Percentiles rank a stretch among this genome's conserved stretches.
Evolutionary conservation across 2,797 vertebrate genomes (phyloP).

Genomic region (Paramormyrops hopkinsi): DNA sequence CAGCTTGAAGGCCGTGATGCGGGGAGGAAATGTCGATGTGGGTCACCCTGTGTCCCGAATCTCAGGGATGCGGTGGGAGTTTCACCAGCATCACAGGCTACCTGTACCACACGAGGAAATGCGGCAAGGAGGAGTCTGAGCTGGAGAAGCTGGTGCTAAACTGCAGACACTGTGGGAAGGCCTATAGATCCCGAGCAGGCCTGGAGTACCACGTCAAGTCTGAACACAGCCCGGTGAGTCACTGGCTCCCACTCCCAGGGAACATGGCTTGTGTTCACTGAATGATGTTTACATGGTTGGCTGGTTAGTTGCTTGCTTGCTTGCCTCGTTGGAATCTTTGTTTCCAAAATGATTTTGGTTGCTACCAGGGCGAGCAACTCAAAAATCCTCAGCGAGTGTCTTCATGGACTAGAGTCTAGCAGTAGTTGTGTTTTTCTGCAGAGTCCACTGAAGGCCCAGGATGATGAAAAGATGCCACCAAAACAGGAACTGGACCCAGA

Average conservation of each 20-base stretch:
- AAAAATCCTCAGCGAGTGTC: not conserved
- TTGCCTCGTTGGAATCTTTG: not conserved
- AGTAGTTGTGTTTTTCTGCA: constrained; percentile 38
- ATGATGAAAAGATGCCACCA: constrained; percentile 48
- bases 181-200: constrained; percentile 83
- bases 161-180: constrained; percentile 84
- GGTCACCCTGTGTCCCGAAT: not conserved
- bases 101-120: constrained; percentile 84
- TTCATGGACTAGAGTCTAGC: not conserved
- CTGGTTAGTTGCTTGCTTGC: not conserved
- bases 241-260: not conserved
- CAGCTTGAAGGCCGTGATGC: not conserved
- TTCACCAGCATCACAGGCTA: constrained; percentile 95
- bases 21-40: not conserved
- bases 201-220: constrained; percentile 86
- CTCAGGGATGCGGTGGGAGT: constrained; percentile 78
- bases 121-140: constrained; percentile 83
- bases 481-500: constrained; percentile 53
- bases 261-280: not conserved
- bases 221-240: constrained; percentile 80
- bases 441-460: constrained; percentile 49
- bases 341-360: not conserved
- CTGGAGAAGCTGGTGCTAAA: constrained; percentile 82
- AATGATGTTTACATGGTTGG: not conserved
- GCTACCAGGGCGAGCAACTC: not conserved